Evolutionary conservation across 1,140 invertebrate genomes (phyloP), one percentile per base, ranked within the genome.

Genomic region (Halictus rubicundus): DNA sequence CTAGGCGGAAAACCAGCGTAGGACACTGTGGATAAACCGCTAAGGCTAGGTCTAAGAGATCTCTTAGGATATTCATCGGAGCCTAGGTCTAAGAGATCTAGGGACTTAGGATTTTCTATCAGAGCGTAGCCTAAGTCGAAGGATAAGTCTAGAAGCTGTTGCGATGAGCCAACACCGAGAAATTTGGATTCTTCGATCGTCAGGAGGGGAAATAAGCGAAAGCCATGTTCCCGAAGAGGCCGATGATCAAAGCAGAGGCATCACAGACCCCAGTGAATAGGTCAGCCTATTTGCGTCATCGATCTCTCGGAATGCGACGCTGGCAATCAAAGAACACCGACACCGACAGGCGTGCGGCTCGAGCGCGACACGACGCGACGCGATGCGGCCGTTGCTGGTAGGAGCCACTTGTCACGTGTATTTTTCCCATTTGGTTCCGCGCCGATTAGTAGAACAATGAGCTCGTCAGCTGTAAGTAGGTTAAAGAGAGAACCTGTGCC

Each of bases 381-480:
- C 27, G 27, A 32, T 4, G 27, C 27, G 27, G 27, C 27, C 27
- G 42, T 14, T 1, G 10, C 42, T 46, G 12, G 42, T 46, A 46
- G 42, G 42, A 21, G 39, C 19, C 39, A 66, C n/a, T 66, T 66
- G 39, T 69, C 49, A 21, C 49, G 23, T 21, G 52, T 57, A 54
- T 57, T 57, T 57, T 57, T 52, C 19, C 49, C 19, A 5, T 52
- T 52, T 52, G 16, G 49, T 52, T 21, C 54, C n/a, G 21, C 54
- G 19, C 10, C 12, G 68, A 54, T 21, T 9, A 2, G 2, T 37
- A 16, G 49, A 52, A 69, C 68, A 69, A 69, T 69, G 68, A 37
- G 68, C 54, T 69, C 68, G 68, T 69, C 68, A 69, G 27, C 25
- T 3, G 49, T 54, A 52, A 69, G 49, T 54, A 52, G 68, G 68